Conservation (phyloP, 2,888 invertebrate species). For the Coelinius sp. region DNA sequence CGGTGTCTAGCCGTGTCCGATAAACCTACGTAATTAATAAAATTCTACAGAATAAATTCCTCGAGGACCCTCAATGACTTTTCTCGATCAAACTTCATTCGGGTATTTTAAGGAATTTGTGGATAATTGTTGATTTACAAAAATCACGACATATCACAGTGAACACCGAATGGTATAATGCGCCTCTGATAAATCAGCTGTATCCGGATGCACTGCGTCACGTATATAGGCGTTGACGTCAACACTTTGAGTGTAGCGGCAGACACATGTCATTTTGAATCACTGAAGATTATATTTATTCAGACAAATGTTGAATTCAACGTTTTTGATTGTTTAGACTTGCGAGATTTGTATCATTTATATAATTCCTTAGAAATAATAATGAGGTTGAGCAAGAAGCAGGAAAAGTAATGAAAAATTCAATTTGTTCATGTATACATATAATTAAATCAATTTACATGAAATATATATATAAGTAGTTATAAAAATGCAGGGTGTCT, state of each 20-base stretch:
- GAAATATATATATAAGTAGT: conserved; percentile 33
- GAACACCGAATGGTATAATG: not conserved
- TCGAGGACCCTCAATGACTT: not conserved
- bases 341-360: not conserved
- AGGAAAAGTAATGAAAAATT: not conserved
- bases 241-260: conserved; percentile 18
- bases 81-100: not conserved
- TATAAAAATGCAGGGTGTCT: conserved; percentile 30
- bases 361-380: not conserved
- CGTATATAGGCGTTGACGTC: conserved; percentile 24
- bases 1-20: conserved; percentile 38
- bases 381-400: not conserved
- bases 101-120: not conserved
- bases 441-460: conserved; percentile 35
- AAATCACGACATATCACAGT: conserved; percentile 10
- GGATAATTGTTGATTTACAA: not conserved
- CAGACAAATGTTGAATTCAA: not conserved
- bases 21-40: not conserved
- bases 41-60: not conserved
- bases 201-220: conserved; percentile 34
- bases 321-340: not conserved
- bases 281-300: too few relatives aligned
- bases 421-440: conserved; percentile 25
- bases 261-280: conserved; percentile 25
- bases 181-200: conserved; percentile 33